phyloP scores from a whole-genome alignment of 2,113 vertebrate genomes.

The Phalacrocorax brasilianus region DNA sequence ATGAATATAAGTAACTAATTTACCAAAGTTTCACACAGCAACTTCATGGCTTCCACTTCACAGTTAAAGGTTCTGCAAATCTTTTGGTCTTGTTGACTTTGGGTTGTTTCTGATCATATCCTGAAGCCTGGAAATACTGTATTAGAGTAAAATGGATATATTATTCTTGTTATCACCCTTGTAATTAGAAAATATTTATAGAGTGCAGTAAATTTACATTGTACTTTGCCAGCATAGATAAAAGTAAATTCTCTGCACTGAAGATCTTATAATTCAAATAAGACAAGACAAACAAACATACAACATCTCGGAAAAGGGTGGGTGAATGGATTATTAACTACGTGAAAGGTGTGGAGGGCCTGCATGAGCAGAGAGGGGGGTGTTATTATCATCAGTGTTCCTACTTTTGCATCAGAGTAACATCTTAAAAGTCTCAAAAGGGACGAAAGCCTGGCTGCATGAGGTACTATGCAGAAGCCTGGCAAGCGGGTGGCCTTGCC shows the following conservation, averaged over 20 bases:
- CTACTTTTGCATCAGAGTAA: background rate
- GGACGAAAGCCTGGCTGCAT: background rate
- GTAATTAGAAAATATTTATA: slow-evolving; percentile 45
- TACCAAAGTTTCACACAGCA: slow-evolving; percentile 46
- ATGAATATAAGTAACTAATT: slow-evolving; percentile 73
- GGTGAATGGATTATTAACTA: background rate
- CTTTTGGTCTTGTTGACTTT: background rate
- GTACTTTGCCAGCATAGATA: background rate
- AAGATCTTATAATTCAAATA: slow-evolving; percentile 23
- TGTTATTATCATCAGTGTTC: background rate
- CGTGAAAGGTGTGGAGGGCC: accelerated
- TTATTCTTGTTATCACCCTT: slow-evolving; percentile 34
- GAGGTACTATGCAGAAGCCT: background rate
- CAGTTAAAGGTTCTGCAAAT: slow-evolving; percentile 35
- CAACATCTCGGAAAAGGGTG: background rate
- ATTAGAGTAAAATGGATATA: background rate
- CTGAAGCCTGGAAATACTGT: background rate
- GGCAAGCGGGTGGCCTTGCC: background rate
- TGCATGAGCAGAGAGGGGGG: background rate
- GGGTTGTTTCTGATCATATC: background rate
- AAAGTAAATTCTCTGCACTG: background rate
- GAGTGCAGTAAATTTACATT: background rate
- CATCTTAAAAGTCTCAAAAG: background rate
- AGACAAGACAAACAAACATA: background rate
- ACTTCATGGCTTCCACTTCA: background rate